Evolutionary conservation across 2,797 vertebrate genomes (phyloP).

Genomic region (Manis pentadactyla): DNA sequence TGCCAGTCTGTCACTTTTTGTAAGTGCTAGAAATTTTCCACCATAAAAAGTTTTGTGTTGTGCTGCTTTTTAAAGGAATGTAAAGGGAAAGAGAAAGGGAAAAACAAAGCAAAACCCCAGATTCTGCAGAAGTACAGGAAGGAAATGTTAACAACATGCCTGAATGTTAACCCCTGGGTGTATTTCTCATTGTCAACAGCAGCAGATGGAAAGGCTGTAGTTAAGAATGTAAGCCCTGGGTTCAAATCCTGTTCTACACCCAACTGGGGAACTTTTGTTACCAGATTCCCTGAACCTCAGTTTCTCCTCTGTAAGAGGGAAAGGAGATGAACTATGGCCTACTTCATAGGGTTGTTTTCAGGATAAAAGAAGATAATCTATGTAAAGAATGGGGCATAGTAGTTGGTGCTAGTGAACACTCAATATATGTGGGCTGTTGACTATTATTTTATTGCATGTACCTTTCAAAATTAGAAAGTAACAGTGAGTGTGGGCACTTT

Average conservation of each 20-base stretch:
- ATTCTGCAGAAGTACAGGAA: slow-evolving; percentile 58
- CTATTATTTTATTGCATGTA: not conserved
- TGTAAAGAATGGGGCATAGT: not conserved
- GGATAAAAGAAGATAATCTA: not conserved
- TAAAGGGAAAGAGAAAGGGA: not conserved
- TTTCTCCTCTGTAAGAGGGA: not conserved
- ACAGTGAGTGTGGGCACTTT: not conserved
- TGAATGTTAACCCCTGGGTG: not conserved
- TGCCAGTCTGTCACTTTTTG: not conserved
- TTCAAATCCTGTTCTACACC: not conserved
- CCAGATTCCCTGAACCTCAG: not conserved
- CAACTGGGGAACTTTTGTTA: not conserved
- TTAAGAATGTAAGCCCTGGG: not conserved
- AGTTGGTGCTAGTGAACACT: not conserved
- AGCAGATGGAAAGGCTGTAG: not conserved
- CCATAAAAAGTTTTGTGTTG: not conserved
- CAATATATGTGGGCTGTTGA: not conserved
- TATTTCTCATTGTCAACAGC: not conserved
- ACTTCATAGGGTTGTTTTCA: not conserved
- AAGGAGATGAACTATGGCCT: not conserved
- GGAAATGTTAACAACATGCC: slow-evolving; percentile 18
- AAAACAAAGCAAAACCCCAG: not conserved
- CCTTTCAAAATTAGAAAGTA: not conserved
- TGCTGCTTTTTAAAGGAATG: slow-evolving; percentile 21
- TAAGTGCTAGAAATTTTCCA: slow-evolving; percentile 26